Conservation (phyloP, 2,797 vertebrate species). For the Poeciliopsis turneri region DNA sequence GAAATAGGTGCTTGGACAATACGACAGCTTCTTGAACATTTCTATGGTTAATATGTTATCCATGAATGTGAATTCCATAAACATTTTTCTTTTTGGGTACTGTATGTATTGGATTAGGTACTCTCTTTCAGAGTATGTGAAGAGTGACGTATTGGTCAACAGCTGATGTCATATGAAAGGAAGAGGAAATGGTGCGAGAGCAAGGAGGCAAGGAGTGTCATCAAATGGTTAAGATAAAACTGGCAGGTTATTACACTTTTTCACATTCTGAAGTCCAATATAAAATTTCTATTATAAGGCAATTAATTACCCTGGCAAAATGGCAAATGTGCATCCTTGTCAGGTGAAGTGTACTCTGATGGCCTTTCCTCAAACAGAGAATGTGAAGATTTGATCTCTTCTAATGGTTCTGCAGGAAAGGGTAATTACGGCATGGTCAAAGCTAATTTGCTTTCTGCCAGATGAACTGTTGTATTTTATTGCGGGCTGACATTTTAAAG, state of each 20-base stretch:
- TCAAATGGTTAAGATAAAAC: slow-evolving; percentile 93
- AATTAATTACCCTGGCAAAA: slow-evolving; percentile 99
- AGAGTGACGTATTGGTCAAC: slow-evolving; percentile 48
- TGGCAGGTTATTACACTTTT: slow-evolving; percentile 96
- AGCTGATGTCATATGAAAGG: slow-evolving; percentile 54
- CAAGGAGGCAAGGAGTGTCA: slow-evolving; percentile 72
- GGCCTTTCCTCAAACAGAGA: slow-evolving; percentile 99
- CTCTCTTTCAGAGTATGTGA: slow-evolving; percentile 30
- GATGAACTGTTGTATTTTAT: slow-evolving; percentile 99
- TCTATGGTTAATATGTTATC: background rate
- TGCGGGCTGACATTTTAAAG: slow-evolving; percentile 99
- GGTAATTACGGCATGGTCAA: slow-evolving; percentile 99
- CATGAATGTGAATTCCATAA: background rate
- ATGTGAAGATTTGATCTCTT: slow-evolving; percentile 99
- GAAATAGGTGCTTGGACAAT: background rate
- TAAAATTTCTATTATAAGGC: slow-evolving; percentile 99
- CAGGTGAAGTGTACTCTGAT: slow-evolving; percentile 99
- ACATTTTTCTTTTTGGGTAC: slow-evolving; percentile 13
- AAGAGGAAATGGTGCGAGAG: slow-evolving; percentile 42
- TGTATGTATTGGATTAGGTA: slow-evolving; percentile 13
- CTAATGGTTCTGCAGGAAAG: slow-evolving; percentile 99
- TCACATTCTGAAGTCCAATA: slow-evolving; percentile 98
- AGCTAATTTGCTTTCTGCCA: slow-evolving; percentile 99
- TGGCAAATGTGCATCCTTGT: slow-evolving; percentile 99
- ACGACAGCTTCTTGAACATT: slow-evolving; percentile 3